Base-by-base conservation (phyloP, 2,888 invertebrate genomes). In the Graphium colonna region DNA sequence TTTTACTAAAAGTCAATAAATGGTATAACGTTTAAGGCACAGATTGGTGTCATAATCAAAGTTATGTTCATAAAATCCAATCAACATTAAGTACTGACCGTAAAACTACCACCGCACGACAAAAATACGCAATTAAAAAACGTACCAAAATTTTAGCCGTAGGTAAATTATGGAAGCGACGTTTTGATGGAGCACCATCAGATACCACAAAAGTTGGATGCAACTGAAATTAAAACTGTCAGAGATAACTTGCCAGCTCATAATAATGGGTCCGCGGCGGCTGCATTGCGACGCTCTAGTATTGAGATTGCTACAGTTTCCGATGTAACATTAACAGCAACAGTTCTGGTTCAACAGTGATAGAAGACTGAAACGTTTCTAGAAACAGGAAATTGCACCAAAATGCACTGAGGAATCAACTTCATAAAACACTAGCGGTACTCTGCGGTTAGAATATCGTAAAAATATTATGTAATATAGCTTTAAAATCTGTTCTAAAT, bases 151-250 rank as follows among this genome's bases (percentile, higher is more conserved):
- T n/a, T n/a, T n/a, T n/a, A n/a, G n/a, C n/a, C n/a, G n/a, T n/a
- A n/a, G n/a, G n/a, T n/a, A n/a, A 42, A 47, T 42, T 52, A 47
- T 42, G 40, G 5, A 21, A 21, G 40, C 12, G 52, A 38, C 52
- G 36, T 26, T n/a, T 39, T 53, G 48, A 53, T 48, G 48, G 36
- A 53, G 31, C 13, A 13, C 15, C 48, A 53, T 53, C 52, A 53
- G 52, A 53, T 53, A 53, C 17, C 28, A 39, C 42, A 38, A 53
- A 53, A 53, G 48, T 53, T 43, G 42, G 47, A 48, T 53, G 48
- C 48, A 43, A 53, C 52, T 48, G 49, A 49, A 54, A 49, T 54
- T 54, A 49, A 54, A 54, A 54, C 54, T 49, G 54, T 54, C 54
- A 49, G 33, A 54, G 54, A 54, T 54, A 54, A 54, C 49, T 18